phyloP scores from a whole-genome alignment of 2,113 vertebrate genomes.

The Alethe diademata region DNA sequence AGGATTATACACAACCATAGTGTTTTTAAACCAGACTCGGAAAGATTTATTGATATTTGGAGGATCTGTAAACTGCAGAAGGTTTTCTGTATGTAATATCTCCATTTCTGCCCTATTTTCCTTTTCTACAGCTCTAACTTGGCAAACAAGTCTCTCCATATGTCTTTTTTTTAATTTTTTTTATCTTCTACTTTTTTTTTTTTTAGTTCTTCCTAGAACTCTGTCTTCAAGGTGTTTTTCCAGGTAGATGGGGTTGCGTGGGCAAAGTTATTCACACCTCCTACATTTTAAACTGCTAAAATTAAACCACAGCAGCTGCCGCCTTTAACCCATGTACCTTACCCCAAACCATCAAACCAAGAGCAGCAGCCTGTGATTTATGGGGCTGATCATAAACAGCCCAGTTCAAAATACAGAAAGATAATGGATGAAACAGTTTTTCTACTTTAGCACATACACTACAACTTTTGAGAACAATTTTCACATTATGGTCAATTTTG shows the following conservation, averaged over 20 bases:
- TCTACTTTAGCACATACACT: not conserved
- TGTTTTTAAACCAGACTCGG: not conserved
- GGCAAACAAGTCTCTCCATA: not conserved
- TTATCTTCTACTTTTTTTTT: not conserved
- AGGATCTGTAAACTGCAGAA: not conserved
- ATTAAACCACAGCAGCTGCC: not conserved
- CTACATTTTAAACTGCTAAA: not conserved
- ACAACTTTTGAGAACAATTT: not conserved
- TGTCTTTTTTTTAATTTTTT: not conserved
- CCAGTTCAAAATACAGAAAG: not conserved
- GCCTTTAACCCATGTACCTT: not conserved
- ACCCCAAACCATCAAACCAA: not conserved
- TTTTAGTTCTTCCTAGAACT: not conserved
- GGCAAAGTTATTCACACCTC: not conserved
- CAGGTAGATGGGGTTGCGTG: fast-evolving
- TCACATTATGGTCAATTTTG: not conserved
- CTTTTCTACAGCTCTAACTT: not conserved
- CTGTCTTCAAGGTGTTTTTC: not conserved
- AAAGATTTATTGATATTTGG: not conserved
- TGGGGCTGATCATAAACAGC: not conserved
- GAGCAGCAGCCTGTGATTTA: not conserved
- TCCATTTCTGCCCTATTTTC: not conserved
- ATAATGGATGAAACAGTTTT: not conserved
- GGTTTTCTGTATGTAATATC: not conserved
- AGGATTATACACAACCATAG: not conserved